phyloP scores from a whole-genome alignment of 2,113 vertebrate species.

The Tachycineta bicolor region DNA sequence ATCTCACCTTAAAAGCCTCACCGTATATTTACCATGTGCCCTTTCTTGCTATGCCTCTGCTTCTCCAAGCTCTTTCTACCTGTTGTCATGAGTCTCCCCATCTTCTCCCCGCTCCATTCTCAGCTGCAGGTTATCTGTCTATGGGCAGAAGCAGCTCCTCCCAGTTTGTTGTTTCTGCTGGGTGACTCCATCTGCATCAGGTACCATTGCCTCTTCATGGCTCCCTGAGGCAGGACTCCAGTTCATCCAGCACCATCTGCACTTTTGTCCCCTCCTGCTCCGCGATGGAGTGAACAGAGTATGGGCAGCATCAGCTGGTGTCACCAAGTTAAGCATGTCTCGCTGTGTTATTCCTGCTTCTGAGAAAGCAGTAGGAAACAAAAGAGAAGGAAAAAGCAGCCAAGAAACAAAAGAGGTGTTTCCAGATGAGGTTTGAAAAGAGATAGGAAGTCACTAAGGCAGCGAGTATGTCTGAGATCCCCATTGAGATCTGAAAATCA shows the following conservation, averaged over 20 bases:
- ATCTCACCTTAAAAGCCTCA: not conserved
- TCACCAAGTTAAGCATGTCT: not conserved
- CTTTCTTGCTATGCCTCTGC: not conserved
- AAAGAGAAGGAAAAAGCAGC: not conserved
- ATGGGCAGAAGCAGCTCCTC: not conserved
- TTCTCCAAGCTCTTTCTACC: not conserved
- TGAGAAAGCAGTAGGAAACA: not conserved
- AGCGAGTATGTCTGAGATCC: not conserved
- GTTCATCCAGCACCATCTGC: not conserved
- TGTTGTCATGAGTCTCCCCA: not conserved
- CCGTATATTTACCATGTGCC: not conserved
- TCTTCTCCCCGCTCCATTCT: not conserved
- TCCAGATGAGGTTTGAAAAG: not conserved
- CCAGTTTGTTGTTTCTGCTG: not conserved
- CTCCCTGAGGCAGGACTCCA: not conserved
- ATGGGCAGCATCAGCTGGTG: not conserved
- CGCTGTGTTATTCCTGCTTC: not conserved
- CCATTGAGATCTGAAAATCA: not conserved
- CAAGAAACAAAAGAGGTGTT: not conserved
- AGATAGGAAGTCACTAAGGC: not conserved
- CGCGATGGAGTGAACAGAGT: not conserved
- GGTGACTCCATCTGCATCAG: not conserved
- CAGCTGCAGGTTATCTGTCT: not conserved
- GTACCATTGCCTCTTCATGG: not conserved
- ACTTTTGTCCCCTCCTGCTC: rapidly evolving